Evolutionary conservation across 2,113 vertebrate species (phyloP).

Genomic region (Symphodus melops): DNA sequence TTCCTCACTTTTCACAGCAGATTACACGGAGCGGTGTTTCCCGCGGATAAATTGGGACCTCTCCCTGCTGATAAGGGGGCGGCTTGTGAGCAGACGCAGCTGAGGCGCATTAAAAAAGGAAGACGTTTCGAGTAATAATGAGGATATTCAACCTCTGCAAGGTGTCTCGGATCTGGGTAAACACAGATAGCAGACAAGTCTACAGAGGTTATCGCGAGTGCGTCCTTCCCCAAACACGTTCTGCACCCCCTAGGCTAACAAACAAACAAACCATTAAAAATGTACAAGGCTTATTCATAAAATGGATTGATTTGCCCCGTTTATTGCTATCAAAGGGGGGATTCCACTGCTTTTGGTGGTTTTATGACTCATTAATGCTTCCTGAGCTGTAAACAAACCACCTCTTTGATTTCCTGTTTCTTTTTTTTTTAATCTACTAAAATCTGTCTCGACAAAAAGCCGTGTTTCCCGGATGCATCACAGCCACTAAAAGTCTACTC

Average conservation of each 20-base stretch:
- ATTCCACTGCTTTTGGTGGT: slow-evolving; percentile 72
- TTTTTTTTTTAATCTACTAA: slow-evolving; percentile 1
- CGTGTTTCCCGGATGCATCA: slow-evolving; percentile 31
- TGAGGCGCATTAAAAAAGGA: slow-evolving; percentile 74
- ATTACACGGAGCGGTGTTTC: slow-evolving; percentile 66
- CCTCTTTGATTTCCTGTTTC: slow-evolving; percentile 42
- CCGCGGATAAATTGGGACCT: slow-evolving; percentile 77
- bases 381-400: slow-evolving; percentile 75
- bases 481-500: slow-evolving; percentile 55
- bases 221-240: slow-evolving; percentile 72
- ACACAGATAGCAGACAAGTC: slow-evolving; percentile 79
- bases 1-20: slow-evolving; percentile 75
- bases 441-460: slow-evolving; percentile 10
- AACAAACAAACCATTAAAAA: slow-evolving; percentile 84
- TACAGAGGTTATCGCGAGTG: slow-evolving; percentile 75
- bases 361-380: slow-evolving; percentile 81
- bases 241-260: slow-evolving; percentile 79
- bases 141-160: slow-evolving; percentile 75
- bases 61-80: slow-evolving; percentile 73
- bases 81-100: slow-evolving; percentile 63
- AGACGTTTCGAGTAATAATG: slow-evolving; percentile 72
- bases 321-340: slow-evolving; percentile 79
- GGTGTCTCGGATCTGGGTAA: slow-evolving; percentile 80
- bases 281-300: slow-evolving; percentile 83
- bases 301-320: slow-evolving; percentile 80